phyloP scores from a whole-genome alignment of 35 echinoderm and acorn worm genomes.

The Ptychodera flava region DNA sequence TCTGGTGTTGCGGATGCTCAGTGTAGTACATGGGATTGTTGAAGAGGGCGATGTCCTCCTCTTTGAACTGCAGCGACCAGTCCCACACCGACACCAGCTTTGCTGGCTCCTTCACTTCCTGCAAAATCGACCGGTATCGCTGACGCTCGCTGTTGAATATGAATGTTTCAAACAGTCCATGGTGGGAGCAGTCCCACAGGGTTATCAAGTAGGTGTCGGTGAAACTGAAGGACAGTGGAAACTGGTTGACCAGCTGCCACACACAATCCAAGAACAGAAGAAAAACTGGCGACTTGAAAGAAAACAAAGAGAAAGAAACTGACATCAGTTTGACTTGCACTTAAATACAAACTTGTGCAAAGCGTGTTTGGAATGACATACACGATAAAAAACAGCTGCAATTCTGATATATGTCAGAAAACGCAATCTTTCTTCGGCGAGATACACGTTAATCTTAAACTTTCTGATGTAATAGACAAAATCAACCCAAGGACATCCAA shows the following conservation, averaged over 20 bases:
- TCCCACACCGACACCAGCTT: conserved; percentile 85
- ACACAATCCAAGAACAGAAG: conserved; percentile 94
- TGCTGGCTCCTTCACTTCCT: conserved; percentile 21
- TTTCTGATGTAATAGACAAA: no score
- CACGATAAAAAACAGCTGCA: no score
- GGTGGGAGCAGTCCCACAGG: conserved; percentile 82
- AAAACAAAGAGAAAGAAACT: neutral
- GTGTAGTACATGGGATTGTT: conserved; percentile 85
- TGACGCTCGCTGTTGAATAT: conserved; percentile 83
- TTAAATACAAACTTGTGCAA: no score
- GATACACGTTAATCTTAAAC: no score
- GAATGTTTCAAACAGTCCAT: conserved; percentile 90
- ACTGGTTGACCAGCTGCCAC: conserved; percentile 85
- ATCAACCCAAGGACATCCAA: no score
- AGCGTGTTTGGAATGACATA: no score
- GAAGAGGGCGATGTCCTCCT: conserved; percentile 83
- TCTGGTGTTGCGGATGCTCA: conserved; percentile 44
- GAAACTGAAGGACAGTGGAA: conserved; percentile 88
- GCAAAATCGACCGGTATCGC: conserved; percentile 30
- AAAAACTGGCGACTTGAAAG: conserved; percentile 72
- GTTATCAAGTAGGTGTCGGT: conserved; percentile 95
- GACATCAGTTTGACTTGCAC: no score
- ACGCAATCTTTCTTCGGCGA: no score
- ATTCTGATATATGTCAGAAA: no score
- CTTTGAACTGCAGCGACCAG: conserved; percentile 87